Percentiles rank a stretch among this genome's conserved stretches.
Conservation (phyloP, 35 echinoderm and acorn worm genomes). For the Anneissia japonica region DNA sequence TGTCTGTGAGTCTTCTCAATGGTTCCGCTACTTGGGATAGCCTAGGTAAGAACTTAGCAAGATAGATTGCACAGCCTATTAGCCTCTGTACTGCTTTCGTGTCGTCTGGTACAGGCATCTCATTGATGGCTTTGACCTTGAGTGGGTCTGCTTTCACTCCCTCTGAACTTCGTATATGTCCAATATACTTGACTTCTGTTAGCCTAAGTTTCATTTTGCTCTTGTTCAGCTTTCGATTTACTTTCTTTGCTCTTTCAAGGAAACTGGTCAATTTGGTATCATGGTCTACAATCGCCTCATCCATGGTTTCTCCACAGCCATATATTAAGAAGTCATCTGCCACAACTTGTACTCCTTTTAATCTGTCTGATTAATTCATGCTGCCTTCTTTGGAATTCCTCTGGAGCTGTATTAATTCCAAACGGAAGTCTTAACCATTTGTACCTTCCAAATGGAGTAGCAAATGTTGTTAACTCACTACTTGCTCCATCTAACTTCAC, state of each 20-base stretch:
- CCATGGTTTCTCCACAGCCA: conserved; percentile 23
- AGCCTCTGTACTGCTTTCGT: conserved; percentile 34
- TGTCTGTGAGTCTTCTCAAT: conserved; percentile 40
- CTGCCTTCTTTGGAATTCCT: conserved; percentile 47
- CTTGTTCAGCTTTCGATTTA: conserved; percentile 33
- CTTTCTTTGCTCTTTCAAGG: conserved; percentile 22
- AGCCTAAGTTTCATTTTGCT: background rate
- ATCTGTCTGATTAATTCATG: conserved; percentile 32
- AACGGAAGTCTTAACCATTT: conserved; percentile 24
- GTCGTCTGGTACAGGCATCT: conserved; percentile 28
- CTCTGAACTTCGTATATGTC: background rate
- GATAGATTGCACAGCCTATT: conserved; percentile 26
- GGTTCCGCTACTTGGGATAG: conserved; percentile 45
- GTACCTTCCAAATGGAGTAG: conserved; percentile 54
- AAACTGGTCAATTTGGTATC: conserved; percentile 28
- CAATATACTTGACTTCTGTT: background rate
- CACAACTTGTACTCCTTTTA: conserved; percentile 11
- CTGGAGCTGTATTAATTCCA: conserved; percentile 26
- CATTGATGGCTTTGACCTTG: conserved; percentile 16
- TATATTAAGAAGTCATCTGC: conserved; percentile 26
- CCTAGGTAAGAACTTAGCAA: conserved; percentile 33
- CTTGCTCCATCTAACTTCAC: conserved; percentile 14
- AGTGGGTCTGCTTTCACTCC: conserved; percentile 2
- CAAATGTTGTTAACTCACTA: conserved; percentile 33
- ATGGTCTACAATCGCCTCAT: conserved; percentile 32